Base-by-base conservation (phyloP, 2,888 invertebrate species). In the Carcina quercana region DNA sequence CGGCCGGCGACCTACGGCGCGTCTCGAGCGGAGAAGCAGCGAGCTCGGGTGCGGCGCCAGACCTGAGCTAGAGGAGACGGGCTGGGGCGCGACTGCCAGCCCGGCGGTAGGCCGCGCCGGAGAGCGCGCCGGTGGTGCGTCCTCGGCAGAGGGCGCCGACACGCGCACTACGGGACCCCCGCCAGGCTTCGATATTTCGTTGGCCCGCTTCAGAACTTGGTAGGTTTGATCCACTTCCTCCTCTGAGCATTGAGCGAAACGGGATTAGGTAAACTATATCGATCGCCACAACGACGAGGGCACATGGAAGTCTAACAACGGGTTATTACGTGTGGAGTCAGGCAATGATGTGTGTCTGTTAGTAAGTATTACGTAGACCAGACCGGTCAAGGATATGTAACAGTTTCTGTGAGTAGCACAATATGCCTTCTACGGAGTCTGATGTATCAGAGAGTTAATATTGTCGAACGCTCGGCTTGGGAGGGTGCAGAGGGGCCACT, bases 131-230 rank as follows among this genome's bases (percentile, higher is more conserved):
- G 66, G 63, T 38, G 66, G 59, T 55, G 60, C 60, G 64, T 63
- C 71, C 71, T 80, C 68, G 44, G 50, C 52, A 48, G 55, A 56
- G 35, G 63, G 59, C 46, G 76, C 71, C 49, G 76, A 71, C 68
- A 78, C 78, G 51, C 78, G 79, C 53, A 80, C 80, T 57, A 76
- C 71, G 38, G 75, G 76, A 46, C 76, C 73, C 85, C 71, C 75
- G 61, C 69, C 71, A 61, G 83, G 80, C 72, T 87, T 88, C 60
- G 89, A 87, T 67, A 95, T 92, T 88, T 95, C 95, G 71, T 94
- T 94, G 67, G 95, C 95, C 79, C 95, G 94, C 88, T 95, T 95
- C 87, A 96, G 89, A 75, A 95, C 95, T 87, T 95, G 95, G 87
- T 96, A 96, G 80, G 94, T 94, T 85, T 92, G 91, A 88, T 96